Base-by-base conservation (phyloP, 2,797 vertebrate genomes). In the Falco peregrinus region DNA sequence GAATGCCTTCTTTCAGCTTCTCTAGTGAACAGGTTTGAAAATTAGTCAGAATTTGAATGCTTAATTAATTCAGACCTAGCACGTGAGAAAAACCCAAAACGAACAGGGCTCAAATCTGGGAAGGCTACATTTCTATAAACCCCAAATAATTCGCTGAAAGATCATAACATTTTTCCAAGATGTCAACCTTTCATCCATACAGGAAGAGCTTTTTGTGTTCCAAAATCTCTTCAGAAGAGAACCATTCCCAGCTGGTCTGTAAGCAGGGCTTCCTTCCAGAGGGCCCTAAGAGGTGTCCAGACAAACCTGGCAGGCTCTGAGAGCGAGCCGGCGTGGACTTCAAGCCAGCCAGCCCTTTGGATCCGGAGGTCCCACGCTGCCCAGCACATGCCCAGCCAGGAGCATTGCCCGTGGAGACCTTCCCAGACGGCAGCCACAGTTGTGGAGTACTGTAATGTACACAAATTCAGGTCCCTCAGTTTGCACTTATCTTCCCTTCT, bases 21-120 rank as follows among this genome's bases (percentile, higher is more conserved):
- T 53, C 31, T 68, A 80, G 61, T 61, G 89, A 94, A 68, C 78
- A 89, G 84, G 84, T 77, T 93, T 82, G 71, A 87, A 82, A 93
- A 92, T 92, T 68, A 95, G n/a, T 95, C 96, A 93, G 65, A 76
- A 79, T 67, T 24, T 68, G 68, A 84, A 85, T 75, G n/a, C 68
- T 87, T 94, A 87, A 89, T 89, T 82, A 75, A 56, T 83, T 92
- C 78, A 92, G 84, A 65, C 37, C n/a, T 92, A 70, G 31, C 26
- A 47, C 45, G 65, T 60, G 39, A 17, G 59, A 69, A 87, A 81
- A 28, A 1, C 16, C 11, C 26, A 11, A 56, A 83, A 48, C 29
- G 74, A 85, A 67, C 53, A 67, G 81, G 77, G 29, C 54, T 90
- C 77, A 78, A 65, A 71, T 71, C 56, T 25, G 37, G 22, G 33